Conservation (phyloP, 2,888 invertebrate genomes). For the Scelioninae gen. 1 region DNA sequence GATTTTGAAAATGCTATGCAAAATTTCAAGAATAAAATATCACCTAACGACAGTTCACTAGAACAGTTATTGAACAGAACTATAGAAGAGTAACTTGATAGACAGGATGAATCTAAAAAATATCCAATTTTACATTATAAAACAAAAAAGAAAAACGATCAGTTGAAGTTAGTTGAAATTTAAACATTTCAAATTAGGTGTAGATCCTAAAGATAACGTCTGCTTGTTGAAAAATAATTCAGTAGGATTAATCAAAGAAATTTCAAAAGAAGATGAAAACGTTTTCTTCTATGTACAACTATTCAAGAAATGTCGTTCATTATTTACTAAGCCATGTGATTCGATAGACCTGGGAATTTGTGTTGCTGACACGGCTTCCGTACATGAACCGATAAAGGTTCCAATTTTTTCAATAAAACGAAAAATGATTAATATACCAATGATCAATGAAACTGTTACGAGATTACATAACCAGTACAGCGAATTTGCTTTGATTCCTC, state of each 20-base stretch:
- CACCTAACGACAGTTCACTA: constrained; percentile 26
- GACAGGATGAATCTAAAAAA: background rate
- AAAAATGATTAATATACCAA: constrained; percentile 22
- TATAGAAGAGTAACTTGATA: constrained; percentile 18
- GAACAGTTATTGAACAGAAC: constrained; percentile 32
- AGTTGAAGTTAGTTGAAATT: constrained; percentile 20
- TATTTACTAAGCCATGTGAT: constrained; percentile 6
- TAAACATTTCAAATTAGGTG: constrained; percentile 9
- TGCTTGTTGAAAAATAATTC: constrained; percentile 21
- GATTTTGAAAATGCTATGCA: constrained; percentile 32
- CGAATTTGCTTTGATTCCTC: constrained; percentile 27
- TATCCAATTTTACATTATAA: constrained; percentile 24
- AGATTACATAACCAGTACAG: constrained; percentile 1
- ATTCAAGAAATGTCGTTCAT: constrained; percentile 8
- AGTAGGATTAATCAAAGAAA: constrained; percentile 13
- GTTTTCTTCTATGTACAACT: constrained; percentile 1
- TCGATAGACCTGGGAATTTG: constrained; percentile 16
- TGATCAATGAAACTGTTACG: constrained; percentile 5
- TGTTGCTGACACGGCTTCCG: background rate
- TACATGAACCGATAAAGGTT: background rate
- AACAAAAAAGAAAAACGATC: background rate
- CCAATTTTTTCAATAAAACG: constrained; percentile 7
- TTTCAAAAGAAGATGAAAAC: background rate
- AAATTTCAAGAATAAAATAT: constrained; percentile 29
- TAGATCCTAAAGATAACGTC: constrained; percentile 16